Percentiles rank a stretch among this genome's conserved stretches.
Evolutionary conservation across 1,140 invertebrate species (phyloP).

Genomic region (Chymomyza costata): DNA sequence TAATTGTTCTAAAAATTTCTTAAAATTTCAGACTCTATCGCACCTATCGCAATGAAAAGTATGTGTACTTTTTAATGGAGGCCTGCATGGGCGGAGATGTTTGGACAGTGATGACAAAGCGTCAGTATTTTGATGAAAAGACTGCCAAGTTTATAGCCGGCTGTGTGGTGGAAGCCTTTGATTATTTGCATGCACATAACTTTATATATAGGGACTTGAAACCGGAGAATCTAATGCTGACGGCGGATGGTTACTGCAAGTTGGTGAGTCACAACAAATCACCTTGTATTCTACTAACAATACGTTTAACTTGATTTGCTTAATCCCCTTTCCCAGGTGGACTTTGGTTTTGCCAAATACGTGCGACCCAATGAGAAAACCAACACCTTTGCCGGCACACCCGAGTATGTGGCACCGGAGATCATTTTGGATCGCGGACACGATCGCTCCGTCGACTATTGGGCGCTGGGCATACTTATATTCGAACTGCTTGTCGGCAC

Average conservation of each 20-base stretch:
- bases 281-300: background rate
- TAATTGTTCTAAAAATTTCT: background rate
- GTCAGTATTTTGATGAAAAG: constrained; percentile 89
- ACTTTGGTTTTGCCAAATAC: constrained; percentile 98
- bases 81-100: constrained; percentile 97
- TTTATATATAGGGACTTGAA: constrained; percentile 97
- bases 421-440: constrained; percentile 96
- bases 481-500: constrained; percentile 95
- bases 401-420: constrained; percentile 91
- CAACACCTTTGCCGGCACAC: constrained; percentile 98
- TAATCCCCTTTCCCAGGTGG: constrained; percentile 80
- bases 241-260: constrained; percentile 92
- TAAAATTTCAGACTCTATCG: constrained; percentile 84
- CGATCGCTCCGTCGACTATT: constrained; percentile 94
- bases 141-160: constrained; percentile 92
- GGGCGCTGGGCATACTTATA: constrained; percentile 94
- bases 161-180: constrained; percentile 93
- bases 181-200: constrained; percentile 90
- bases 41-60: constrained; percentile 96
- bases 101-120: constrained; percentile 93
- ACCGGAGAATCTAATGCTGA: constrained; percentile 95
- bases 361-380: constrained; percentile 88
- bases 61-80: constrained; percentile 98
- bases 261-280: constrained; percentile 78
- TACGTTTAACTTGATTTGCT: background rate